These are phyloP conservation scores for Uloborus plumipes DNA, from an alignment of 2,888 invertebrate genomes.

Conservation along the genomic window DNA sequence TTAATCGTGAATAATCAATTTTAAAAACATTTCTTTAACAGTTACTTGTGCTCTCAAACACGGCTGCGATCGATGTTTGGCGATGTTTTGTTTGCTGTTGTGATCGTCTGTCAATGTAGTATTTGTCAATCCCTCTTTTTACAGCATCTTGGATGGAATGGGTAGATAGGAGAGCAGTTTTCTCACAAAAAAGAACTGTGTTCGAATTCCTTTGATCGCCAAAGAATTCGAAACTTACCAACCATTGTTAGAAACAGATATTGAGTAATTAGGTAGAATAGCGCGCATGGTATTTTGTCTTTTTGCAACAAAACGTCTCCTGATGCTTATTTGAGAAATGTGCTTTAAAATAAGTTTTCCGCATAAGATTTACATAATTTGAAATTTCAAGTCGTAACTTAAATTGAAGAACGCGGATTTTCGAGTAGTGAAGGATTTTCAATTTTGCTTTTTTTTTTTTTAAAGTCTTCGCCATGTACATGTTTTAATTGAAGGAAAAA, in stretches of 20 bases:
- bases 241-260: too few relatives aligned
- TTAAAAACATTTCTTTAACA: neutral
- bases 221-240: too few relatives aligned
- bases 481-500: too few relatives aligned
- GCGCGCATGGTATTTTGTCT: constrained; percentile 16
- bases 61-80: constrained; percentile 34
- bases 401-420: too few relatives aligned
- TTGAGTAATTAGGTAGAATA: neutral
- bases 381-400: too few relatives aligned
- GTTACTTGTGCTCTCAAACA: constrained; percentile 40
- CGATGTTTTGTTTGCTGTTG: constrained; percentile 61
- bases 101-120: constrained; percentile 55
- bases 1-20: neutral
- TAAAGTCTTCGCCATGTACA: too few relatives aligned
- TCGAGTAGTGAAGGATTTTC: too few relatives aligned
- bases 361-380: too few relatives aligned
- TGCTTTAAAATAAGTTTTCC: too few relatives aligned
- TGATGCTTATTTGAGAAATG: neutral
- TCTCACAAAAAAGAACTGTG: neutral
- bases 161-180: constrained; percentile 23
- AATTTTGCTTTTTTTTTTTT: too few relatives aligned
- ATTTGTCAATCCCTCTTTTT: constrained; percentile 17
- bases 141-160: constrained; percentile 54
- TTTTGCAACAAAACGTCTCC: constrained; percentile 22
- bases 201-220: neutral